These are phyloP conservation scores for Oceanites oceanicus DNA, from an alignment of 2,113 vertebrate genomes.

Conservation along the genomic window DNA sequence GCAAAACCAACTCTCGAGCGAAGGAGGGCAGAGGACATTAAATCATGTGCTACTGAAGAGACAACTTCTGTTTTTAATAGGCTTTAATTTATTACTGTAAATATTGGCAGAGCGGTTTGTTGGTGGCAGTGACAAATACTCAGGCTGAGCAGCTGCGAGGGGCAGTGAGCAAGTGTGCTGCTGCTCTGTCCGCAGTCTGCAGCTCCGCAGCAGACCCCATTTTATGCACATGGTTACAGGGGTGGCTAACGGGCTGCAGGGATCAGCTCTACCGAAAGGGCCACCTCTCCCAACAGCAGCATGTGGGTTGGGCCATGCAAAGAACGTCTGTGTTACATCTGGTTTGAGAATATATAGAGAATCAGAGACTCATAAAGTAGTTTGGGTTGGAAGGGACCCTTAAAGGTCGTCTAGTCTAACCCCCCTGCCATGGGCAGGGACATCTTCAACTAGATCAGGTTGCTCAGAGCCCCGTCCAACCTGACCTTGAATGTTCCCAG, in stretches of 20 bases:
- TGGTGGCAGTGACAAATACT: not conserved
- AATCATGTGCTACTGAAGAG: not conserved
- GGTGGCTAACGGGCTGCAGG: too few species aligned
- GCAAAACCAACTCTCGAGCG: not conserved
- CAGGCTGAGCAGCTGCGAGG: not conserved
- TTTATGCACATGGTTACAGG: fast-evolving
- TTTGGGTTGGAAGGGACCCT: too few species aligned
- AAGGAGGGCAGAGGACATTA: not conserved
- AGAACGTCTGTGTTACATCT: not conserved
- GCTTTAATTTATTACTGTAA: not conserved
- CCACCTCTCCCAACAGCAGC: not conserved
- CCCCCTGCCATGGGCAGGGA: too few species aligned
- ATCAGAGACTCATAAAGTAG: too few species aligned
- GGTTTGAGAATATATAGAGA: not conserved
- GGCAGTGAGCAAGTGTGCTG: fast-evolving
- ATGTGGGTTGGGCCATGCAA: fast-evolving
- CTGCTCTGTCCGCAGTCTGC: not conserved
- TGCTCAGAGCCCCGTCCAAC: too few species aligned
- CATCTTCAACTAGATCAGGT: too few species aligned
- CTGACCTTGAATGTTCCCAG: too few species aligned
- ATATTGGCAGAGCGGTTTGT: not conserved
- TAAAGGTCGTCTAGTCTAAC: too few species aligned
- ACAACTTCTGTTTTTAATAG: not conserved
- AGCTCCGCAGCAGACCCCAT: not conserved
- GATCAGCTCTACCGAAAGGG: fast-evolving